A percentile compares a stretch with the other conserved stretches of the same genome.
phyloP scores from a whole-genome alignment of 64 coral and sea anemone genomes.

The Actinia tenebrosa region DNA sequence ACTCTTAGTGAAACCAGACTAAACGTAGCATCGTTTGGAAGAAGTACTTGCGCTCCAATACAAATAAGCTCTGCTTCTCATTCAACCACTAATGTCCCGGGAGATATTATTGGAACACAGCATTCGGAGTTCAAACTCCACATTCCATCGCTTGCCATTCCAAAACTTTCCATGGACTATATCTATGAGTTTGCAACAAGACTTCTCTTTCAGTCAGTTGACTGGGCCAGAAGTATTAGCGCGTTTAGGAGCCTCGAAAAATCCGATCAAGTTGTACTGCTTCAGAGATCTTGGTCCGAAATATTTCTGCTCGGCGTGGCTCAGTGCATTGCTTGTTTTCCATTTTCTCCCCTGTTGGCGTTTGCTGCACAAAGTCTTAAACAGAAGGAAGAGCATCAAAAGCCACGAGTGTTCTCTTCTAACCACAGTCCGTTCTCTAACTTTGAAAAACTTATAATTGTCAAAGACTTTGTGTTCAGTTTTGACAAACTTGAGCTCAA shows the following conservation, averaged over 20 bases:
- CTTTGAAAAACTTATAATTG: constrained; percentile 66
- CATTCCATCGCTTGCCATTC: constrained; percentile 60
- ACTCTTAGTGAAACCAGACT: constrained; percentile 14
- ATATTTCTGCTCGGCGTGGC: constrained; percentile 89
- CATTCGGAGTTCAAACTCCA: constrained; percentile 75
- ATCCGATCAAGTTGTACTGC: constrained; percentile 71
- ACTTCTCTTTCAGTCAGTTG: constrained; percentile 91
- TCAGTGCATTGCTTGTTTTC: constrained; percentile 73
- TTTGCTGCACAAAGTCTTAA: constrained; percentile 62
- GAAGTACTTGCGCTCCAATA: neutral
- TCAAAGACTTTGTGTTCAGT: constrained; percentile 90
- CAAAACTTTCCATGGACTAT: constrained; percentile 91
- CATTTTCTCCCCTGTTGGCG: constrained; percentile 82
- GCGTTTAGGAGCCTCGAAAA: constrained; percentile 62
- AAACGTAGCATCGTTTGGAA: neutral
- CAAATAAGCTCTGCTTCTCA: neutral
- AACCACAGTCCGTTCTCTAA: neutral
- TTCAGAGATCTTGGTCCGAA: constrained; percentile 85
- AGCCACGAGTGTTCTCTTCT: neutral
- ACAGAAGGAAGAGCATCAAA: constrained; percentile 18
- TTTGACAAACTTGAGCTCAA: constrained; percentile 75
- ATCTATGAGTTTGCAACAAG: constrained; percentile 96
- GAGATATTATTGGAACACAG: constrained; percentile 47
- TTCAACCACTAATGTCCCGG: neutral
- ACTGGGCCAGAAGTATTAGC: constrained; percentile 81